Percentiles rank a stretch among this genome's conserved stretches.
These are phyloP conservation scores for Alligator mississippiensis DNA, from an alignment of 2,113 vertebrate species.

Conservation along the genomic window DNA sequence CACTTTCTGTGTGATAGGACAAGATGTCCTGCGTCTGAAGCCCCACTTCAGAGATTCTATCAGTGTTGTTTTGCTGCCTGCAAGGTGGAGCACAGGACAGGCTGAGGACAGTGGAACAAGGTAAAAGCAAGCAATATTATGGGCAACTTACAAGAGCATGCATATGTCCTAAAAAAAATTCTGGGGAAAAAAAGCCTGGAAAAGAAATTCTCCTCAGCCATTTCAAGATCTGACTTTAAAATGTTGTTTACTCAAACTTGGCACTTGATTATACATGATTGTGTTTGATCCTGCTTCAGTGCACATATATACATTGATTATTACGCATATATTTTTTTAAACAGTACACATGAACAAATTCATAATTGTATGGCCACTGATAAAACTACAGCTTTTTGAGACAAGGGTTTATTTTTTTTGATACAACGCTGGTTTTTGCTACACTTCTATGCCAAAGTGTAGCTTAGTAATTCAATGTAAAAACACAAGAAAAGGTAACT, in stretches of 20 bases:
- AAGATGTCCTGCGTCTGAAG: not conserved
- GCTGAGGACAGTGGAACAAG: not conserved
- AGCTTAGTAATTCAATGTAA: constrained; percentile 71
- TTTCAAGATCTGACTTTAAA: not conserved
- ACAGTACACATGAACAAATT: constrained; percentile 36
- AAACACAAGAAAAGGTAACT: constrained; percentile 68
- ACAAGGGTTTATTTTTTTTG: constrained; percentile 50
- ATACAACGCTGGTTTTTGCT: constrained; percentile 67
- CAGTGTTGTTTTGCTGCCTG: not conserved
- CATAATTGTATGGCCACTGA: constrained; percentile 52
- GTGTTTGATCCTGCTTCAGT: not conserved
- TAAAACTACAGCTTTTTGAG: constrained; percentile 49
- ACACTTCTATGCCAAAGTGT: constrained; percentile 37
- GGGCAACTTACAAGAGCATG: not conserved
- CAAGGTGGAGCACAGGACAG: not conserved
- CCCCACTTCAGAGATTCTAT: not conserved
- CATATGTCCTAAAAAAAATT: no score
- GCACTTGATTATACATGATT: not conserved
- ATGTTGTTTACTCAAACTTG: not conserved
- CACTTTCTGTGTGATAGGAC: not conserved
- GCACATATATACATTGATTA: constrained; percentile 43
- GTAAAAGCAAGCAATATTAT: not conserved
- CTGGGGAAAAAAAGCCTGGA: not conserved
- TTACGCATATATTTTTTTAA: constrained; percentile 27
- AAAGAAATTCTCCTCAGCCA: not conserved